Conservation (phyloP, 1,140 invertebrate species). For the Nebria ingens region DNA sequence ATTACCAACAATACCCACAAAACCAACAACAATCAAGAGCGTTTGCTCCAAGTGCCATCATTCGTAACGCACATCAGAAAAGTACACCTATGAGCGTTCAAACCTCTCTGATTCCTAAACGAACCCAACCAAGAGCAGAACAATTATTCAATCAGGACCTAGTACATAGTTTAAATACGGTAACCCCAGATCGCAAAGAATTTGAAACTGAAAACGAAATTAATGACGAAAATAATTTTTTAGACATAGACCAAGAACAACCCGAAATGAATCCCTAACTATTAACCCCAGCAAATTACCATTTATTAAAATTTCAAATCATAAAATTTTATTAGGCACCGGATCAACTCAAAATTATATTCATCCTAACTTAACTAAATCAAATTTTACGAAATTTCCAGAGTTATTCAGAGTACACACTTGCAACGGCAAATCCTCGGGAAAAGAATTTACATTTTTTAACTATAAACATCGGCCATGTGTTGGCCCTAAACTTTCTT, state of each 20-base stretch:
- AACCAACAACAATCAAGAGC: not conserved
- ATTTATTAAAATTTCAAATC: not conserved
- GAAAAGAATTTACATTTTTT: not conserved
- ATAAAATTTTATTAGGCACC: not conserved
- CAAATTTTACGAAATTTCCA: not conserved
- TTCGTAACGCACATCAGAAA: not conserved
- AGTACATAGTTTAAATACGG: too few relatives aligned
- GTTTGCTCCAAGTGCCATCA: not conserved
- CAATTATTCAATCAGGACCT: not conserved
- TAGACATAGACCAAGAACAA: too few relatives aligned
- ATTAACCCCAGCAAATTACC: not conserved
- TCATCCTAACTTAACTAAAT: not conserved
- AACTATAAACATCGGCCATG: too few relatives aligned
- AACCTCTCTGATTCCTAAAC: not conserved
- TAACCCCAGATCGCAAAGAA: too few relatives aligned
- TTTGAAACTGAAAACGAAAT: not conserved
- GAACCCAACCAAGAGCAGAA: not conserved
- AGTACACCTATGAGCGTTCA: not conserved
- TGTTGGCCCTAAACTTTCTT: too few relatives aligned
- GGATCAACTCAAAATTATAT: not conserved
- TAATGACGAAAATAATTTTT: not conserved
- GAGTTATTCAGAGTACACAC: not conserved
- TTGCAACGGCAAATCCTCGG: not conserved
- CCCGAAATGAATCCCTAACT: too few relatives aligned
- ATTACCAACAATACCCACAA: too few relatives aligned